These are phyloP conservation scores for Erebia aethiops DNA, from an alignment of 2,888 invertebrate genomes.

Conservation along the genomic window DNA sequence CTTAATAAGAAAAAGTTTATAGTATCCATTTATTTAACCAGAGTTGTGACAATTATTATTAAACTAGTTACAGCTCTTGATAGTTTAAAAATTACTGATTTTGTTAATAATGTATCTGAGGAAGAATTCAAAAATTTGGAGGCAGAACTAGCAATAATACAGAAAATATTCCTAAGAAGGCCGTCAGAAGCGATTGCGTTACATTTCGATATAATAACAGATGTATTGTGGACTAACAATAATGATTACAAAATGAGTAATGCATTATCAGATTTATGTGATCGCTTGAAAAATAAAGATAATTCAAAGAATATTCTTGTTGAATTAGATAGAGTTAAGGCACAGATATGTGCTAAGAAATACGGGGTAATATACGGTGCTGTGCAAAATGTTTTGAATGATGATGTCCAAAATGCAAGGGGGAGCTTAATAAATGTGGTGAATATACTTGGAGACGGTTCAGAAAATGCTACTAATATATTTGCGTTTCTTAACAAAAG, in stretches of 20 bases:
- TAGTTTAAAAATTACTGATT: conserved; percentile 42
- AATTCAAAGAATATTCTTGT: conserved; percentile 56
- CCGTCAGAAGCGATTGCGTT: conserved; percentile 61
- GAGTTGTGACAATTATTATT: conserved; percentile 60
- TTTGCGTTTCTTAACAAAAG: conserved; percentile 57
- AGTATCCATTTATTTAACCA: conserved; percentile 61
- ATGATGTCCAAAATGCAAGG: conserved; percentile 52
- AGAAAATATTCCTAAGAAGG: conserved; percentile 62
- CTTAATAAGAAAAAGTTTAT: conserved; percentile 61
- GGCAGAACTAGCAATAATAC: conserved; percentile 53
- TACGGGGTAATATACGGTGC: conserved; percentile 58
- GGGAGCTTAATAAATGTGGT: conserved; percentile 56
- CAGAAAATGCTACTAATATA: conserved; percentile 50
- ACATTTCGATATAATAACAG: conserved; percentile 69
- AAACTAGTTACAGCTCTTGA: conserved; percentile 57
- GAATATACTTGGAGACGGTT: conserved; percentile 30
- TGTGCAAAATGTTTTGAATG: conserved; percentile 48
- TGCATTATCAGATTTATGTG: conserved; percentile 56
- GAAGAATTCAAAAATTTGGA: conserved; percentile 50
- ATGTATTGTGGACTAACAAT: conserved; percentile 56
- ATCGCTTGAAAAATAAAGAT: conserved; percentile 53
- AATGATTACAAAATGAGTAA: conserved; percentile 55
- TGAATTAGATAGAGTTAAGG: conserved; percentile 56
- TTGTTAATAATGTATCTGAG: conserved; percentile 43
- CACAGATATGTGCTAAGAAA: conserved; percentile 63